A percentile compares a stretch with the other conserved stretches of the same genome.
Conservation (phyloP, 2,113 vertebrate species). For the pig (Sus scrofa) region T2T-Sscrofa CM000830.6:125276501-125277000, state of each 20-base stretch:
- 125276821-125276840: background rate
- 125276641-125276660: background rate
- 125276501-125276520: slow-evolving; percentile 20
- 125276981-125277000: background rate
- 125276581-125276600: background rate
- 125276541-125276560: slow-evolving; percentile 49
- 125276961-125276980: background rate
- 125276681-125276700: background rate
- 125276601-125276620: background rate
- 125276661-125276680: background rate
- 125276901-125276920: slow-evolving; percentile 49
- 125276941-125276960: background rate
- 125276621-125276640: background rate
- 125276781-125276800: background rate
- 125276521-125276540: background rate
- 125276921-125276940: background rate
- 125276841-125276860: background rate
- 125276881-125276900: slow-evolving; percentile 72
- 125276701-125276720: background rate
- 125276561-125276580: background rate
- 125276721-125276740: background rate
- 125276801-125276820: background rate
- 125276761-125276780: background rate
- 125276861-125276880: slow-evolving; percentile 65
- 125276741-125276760: background rate